phyloP scores from a whole-genome alignment of 2,797 vertebrate species.

The Sibirionetta formosa region DNA sequence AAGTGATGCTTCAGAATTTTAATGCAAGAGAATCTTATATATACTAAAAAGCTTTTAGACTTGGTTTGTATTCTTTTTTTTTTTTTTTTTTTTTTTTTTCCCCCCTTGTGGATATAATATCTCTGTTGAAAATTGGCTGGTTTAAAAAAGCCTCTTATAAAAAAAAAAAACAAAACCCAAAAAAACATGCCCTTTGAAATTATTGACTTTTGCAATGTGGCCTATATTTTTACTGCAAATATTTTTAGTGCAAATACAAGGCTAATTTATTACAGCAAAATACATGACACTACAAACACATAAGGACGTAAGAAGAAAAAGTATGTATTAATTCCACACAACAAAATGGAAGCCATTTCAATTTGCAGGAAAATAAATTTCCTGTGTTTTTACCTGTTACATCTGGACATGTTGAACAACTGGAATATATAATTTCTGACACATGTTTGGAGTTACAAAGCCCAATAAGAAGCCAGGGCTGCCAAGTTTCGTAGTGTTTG shows the following conservation, averaged over 20 bases:
- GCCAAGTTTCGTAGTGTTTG: background rate
- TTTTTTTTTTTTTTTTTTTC: background rate
- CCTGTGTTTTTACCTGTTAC: background rate
- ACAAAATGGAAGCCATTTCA: background rate
- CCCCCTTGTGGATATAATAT: background rate
- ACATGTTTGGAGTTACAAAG: background rate
- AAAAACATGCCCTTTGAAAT: background rate
- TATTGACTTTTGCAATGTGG: background rate
- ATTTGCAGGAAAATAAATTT: background rate
- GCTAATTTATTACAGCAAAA: background rate
- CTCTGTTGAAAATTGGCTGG: background rate
- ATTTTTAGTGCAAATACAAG: slow-evolving; percentile 14
- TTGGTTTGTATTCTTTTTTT: background rate
- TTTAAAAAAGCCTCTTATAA: background rate
- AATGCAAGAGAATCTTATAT: background rate
- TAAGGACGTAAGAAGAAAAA: background rate
- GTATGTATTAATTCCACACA: background rate
- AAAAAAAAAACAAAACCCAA: background rate
- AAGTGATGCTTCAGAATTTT: background rate
- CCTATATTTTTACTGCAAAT: slow-evolving; percentile 17
- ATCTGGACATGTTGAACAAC: background rate
- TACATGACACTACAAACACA: background rate
- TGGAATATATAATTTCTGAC: background rate
- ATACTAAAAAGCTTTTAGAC: background rate
- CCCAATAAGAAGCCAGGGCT: background rate